phyloP scores from a whole-genome alignment of 2,113 vertebrate species.

The Halcyon malimbica region DNA sequence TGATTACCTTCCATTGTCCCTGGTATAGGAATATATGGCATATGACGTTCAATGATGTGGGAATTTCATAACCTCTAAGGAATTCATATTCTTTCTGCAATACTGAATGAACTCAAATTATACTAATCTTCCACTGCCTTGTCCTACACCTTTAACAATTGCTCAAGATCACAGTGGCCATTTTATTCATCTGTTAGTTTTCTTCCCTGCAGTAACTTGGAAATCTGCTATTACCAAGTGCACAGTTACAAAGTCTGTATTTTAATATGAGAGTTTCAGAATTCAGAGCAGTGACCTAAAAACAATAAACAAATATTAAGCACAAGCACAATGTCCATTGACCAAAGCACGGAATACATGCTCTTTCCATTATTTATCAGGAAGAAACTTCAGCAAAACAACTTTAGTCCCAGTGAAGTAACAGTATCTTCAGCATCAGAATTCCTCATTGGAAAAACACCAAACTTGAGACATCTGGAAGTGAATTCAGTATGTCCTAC shows the following conservation, averaged over 20 bases:
- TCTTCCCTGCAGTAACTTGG: background rate
- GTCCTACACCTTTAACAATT: background rate
- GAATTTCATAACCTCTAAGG: slow-evolving; percentile 26
- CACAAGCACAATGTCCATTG: background rate
- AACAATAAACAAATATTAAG: background rate
- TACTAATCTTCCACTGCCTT: background rate
- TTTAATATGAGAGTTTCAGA: background rate
- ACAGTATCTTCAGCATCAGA: background rate
- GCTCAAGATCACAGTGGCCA: background rate
- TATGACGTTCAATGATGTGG: slow-evolving; percentile 30
- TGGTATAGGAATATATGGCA: background rate
- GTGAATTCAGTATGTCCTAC: background rate
- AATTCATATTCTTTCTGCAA: slow-evolving; percentile 39
- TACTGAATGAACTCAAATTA: slow-evolving; percentile 14
- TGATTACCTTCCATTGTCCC: slow-evolving; percentile 2
- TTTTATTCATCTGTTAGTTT: background rate
- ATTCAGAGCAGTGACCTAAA: background rate
- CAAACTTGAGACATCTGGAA: background rate
- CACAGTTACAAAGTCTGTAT: background rate
- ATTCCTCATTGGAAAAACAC: background rate
- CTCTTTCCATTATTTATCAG: background rate
- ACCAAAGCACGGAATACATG: background rate
- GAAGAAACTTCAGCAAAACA: background rate
- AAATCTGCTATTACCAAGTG: background rate
- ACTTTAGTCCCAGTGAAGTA: background rate